phyloP scores from a whole-genome alignment of 2,113 vertebrate genomes.

The Ammodytes marinus region DNA sequence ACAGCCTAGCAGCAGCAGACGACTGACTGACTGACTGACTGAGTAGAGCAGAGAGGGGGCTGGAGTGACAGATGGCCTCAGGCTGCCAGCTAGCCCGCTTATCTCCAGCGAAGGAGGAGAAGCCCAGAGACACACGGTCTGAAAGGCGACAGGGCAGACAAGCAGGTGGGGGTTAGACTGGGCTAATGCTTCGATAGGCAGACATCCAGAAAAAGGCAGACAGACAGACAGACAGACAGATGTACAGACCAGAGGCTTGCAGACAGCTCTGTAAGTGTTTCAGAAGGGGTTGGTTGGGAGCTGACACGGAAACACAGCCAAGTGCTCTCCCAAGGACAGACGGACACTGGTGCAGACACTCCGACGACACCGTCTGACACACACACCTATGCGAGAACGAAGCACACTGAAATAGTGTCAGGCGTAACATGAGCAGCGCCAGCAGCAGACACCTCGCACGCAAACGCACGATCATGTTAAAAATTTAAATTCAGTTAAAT shows the following conservation, averaged over 20 bases:
- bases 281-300: constrained; percentile 3
- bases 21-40: constrained; percentile 63
- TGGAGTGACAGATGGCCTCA: constrained; percentile 76
- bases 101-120: constrained; percentile 65
- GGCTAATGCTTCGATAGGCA: constrained; percentile 71
- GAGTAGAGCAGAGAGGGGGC: constrained; percentile 52
- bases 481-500: constrained; percentile 59
- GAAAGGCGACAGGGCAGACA: constrained; percentile 61
- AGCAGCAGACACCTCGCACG: constrained; percentile 36
- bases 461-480: constrained; percentile 40
- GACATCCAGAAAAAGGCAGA: constrained; percentile 49
- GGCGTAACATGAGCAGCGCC: constrained; percentile 61
- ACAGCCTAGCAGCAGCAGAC: constrained; percentile 61
- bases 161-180: constrained; percentile 65
- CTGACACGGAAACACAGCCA: constrained; percentile 31
- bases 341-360: constrained; percentile 26
- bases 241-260: constrained; percentile 34
- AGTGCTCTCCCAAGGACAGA: constrained; percentile 12
- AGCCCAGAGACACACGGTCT: constrained; percentile 58
- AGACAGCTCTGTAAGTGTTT: constrained; percentile 21
- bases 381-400: constrained; percentile 41
- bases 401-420: constrained; percentile 71
- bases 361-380: constrained; percentile 51
- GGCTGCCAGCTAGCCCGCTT: constrained; percentile 75
- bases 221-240: constrained; percentile 51